Evolutionary conservation across 2,113 vertebrate genomes (phyloP).

Genomic region (Anser brachyrhynchus): DNA sequence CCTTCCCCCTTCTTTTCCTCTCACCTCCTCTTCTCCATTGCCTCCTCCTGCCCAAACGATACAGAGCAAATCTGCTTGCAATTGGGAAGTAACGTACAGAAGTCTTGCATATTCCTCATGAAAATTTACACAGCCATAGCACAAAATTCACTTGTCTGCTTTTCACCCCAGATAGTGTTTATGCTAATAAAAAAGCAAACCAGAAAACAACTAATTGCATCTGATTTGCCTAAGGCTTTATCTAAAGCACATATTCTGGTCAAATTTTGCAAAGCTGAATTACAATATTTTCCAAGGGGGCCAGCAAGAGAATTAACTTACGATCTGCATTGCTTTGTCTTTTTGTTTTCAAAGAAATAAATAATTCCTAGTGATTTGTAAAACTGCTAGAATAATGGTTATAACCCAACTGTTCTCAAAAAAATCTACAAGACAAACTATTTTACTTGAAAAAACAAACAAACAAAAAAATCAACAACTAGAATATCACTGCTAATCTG

Average conservation of each 20-base stretch:
- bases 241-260: background rate
- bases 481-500: background rate
- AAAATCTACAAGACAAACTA: background rate
- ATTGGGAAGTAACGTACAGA: background rate
- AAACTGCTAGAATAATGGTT: background rate
- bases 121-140: background rate
- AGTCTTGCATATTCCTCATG: background rate
- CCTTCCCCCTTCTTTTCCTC: background rate
- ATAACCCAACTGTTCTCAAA: background rate
- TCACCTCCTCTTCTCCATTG: background rate
- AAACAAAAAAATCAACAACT: background rate
- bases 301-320: background rate
- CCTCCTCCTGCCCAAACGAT: background rate
- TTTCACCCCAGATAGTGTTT: background rate
- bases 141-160: background rate
- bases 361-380: background rate
- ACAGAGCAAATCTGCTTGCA: background rate
- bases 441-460: background rate
- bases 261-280: background rate
- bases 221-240: slow-evolving; percentile 2
- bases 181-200: slow-evolving; percentile 9
- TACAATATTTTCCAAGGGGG: background rate
- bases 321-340: background rate
- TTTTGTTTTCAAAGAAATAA: background rate
- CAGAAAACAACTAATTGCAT: background rate